A percentile compares a stretch with the other conserved stretches of the same genome.
These are phyloP conservation scores for Hylyphantes graminicola DNA, from an alignment of 1,140 invertebrate genomes.

Conservation along the genomic window DNA sequence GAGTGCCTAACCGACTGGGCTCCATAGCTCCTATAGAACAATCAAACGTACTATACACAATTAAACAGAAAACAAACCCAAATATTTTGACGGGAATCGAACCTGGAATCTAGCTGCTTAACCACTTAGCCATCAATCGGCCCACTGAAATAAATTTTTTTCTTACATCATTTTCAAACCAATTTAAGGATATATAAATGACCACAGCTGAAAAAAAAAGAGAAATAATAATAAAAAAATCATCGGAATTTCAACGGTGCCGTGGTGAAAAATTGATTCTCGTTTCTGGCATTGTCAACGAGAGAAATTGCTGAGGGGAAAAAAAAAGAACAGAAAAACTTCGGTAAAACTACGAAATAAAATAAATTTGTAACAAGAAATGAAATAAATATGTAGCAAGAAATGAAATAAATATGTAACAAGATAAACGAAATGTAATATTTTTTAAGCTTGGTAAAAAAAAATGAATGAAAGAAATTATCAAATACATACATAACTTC, in stretches of 20 bases:
- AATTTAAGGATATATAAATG: background rate
- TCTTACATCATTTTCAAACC: no score
- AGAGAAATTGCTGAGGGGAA: slow-evolving; percentile 17
- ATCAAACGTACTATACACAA: no score
- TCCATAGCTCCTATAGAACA: no score
- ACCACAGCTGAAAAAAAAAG: slow-evolving; percentile 19
- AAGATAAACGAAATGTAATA: slow-evolving; percentile 23
- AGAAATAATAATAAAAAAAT: background rate
- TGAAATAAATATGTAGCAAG: slow-evolving; percentile 7
- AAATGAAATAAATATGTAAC: slow-evolving; percentile 31
- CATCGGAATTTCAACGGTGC: slow-evolving; percentile 7
- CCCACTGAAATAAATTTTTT: no score
- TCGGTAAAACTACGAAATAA: slow-evolving; percentile 17
- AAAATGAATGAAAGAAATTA: background rate
- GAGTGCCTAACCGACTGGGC: no score
- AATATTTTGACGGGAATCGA: no score
- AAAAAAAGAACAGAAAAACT: background rate
- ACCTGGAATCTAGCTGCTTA: no score
- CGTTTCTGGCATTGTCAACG: slow-evolving; percentile 36
- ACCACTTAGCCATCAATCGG: no score
- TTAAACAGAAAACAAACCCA: no score
- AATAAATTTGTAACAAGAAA: slow-evolving; percentile 1
- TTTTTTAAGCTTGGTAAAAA: slow-evolving; percentile 10
- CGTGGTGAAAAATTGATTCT: slow-evolving; percentile 46
- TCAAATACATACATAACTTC: no score